phyloP scores from a whole-genome alignment of 2,113 vertebrate species.

The Merops nubicus region DNA sequence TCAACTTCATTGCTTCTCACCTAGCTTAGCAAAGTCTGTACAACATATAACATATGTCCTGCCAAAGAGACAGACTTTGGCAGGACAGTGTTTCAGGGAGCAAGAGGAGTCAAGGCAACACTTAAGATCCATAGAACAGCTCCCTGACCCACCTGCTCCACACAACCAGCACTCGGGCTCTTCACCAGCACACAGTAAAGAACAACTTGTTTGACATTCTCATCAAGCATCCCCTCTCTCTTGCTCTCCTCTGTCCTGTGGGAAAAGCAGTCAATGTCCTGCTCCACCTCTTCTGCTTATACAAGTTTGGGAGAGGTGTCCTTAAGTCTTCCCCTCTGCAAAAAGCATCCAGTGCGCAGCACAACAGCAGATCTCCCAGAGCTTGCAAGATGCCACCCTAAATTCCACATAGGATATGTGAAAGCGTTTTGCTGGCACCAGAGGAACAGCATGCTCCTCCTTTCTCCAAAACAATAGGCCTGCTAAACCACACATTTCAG shows the following conservation, averaged over 20 bases:
- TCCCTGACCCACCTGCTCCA: background rate
- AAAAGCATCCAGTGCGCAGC: background rate
- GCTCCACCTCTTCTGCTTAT: background rate
- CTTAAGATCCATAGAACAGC: background rate
- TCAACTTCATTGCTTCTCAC: background rate
- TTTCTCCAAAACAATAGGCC: background rate
- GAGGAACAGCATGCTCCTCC: background rate
- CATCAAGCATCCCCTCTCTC: background rate
- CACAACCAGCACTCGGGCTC: background rate
- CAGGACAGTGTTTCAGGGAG: background rate
- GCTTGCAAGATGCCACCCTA: background rate
- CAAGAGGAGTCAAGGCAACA: background rate
- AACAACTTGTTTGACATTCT: background rate
- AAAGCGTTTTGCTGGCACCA: background rate
- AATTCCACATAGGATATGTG: background rate
- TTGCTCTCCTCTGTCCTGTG: background rate
- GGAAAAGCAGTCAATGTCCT: background rate
- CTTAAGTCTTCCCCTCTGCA: background rate
- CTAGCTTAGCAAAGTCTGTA: background rate
- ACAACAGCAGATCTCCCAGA: background rate
- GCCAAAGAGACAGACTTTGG: background rate
- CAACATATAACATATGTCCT: fast-evolving
- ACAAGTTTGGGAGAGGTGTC: background rate
- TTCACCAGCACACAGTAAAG: background rate
- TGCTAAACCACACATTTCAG: background rate